Evolutionary conservation across 2,888 invertebrate species (phyloP).

Genomic region (Mycalesis mineus): DNA sequence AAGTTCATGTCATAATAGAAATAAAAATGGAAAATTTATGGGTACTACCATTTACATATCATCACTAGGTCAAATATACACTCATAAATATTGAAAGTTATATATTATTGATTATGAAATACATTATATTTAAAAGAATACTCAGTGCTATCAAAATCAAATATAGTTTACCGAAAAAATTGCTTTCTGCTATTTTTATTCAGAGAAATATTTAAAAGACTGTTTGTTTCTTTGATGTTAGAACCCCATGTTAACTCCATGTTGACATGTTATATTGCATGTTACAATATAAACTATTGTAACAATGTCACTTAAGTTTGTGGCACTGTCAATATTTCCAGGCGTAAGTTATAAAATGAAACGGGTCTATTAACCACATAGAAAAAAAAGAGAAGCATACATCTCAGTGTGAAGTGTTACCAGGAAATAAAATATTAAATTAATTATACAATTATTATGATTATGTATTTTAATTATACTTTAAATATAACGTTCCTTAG

Average conservation of each 20-base stretch:
- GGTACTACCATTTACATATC: not conserved
- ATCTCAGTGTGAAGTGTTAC: conserved; percentile 14
- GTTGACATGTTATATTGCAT: too few relatives aligned
- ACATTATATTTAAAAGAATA: not conserved
- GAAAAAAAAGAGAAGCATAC: conserved; percentile 14
- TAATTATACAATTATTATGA: not conserved
- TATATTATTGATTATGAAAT: not conserved
- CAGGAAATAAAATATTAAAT: conserved; percentile 6
- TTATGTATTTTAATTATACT: not conserved
- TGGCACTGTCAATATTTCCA: conserved; percentile 11
- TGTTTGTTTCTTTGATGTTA: too few relatives aligned
- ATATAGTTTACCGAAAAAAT: not conserved
- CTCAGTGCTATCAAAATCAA: not conserved
- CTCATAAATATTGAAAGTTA: not conserved
- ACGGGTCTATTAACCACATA: conserved; percentile 1
- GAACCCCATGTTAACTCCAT: too few relatives aligned
- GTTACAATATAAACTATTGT: not conserved
- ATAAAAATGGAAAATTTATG: too few relatives aligned
- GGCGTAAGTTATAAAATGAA: not conserved
- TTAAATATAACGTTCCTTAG: not conserved
- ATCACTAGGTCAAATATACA: conserved; percentile 1
- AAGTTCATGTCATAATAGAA: too few relatives aligned
- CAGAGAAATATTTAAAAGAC: too few relatives aligned
- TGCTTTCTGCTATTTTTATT: too few relatives aligned
- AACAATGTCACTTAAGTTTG: conserved; percentile 15